Evolutionary conservation across 2,797 vertebrate species (phyloP).

Genomic region (Anas flavirostris): DNA sequence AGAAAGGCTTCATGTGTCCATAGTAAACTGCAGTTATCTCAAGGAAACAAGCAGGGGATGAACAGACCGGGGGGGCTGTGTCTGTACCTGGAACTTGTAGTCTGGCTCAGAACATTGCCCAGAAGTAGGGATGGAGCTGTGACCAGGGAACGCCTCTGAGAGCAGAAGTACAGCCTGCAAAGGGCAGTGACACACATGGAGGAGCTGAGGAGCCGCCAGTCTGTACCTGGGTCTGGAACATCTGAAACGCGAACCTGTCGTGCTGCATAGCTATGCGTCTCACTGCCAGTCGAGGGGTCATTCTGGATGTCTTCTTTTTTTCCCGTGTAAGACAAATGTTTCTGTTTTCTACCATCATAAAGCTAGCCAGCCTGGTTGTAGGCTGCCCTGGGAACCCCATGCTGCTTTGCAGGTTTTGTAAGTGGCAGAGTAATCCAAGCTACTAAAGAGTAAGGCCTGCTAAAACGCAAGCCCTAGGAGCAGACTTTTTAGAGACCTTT

Average conservation of each 20-base stretch:
- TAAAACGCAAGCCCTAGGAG: not conserved
- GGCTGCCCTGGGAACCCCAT: not conserved
- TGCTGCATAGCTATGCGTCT: accelerated
- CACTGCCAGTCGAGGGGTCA: not conserved
- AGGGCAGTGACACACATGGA: not conserved
- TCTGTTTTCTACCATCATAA: not conserved
- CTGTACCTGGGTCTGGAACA: not conserved
- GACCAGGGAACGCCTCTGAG: accelerated
- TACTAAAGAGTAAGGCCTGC: not conserved
- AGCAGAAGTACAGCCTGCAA: not conserved
- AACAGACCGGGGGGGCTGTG: not conserved
- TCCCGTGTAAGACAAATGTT: not conserved
- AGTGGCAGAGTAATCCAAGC: not conserved
- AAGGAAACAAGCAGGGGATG: not conserved
- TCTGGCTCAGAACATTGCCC: not conserved
- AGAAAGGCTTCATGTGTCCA: not conserved
- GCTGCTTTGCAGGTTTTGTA: not conserved
- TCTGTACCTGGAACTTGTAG: accelerated
- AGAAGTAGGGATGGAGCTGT: not conserved
- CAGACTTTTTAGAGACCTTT: not conserved
- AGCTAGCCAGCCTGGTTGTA: not conserved
- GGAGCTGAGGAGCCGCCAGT: not conserved
- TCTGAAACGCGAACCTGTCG: not conserved
- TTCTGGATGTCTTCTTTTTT: accelerated
- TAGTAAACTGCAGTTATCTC: not conserved